Evolutionary conservation across 2,797 vertebrate genomes (phyloP).

Genomic region (Sebastolobus alascanus): DNA sequence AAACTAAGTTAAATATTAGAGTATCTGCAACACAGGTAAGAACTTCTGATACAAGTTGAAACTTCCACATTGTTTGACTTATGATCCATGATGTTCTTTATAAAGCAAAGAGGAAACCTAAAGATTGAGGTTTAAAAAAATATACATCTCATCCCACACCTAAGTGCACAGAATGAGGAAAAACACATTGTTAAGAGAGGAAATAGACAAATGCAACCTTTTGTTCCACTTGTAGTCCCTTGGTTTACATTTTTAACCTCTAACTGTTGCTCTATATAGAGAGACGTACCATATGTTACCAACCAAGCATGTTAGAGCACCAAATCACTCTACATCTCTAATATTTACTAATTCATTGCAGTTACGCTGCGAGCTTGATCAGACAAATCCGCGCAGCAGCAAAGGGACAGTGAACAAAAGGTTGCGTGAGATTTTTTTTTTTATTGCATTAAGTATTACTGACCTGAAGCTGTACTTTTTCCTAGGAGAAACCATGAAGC

Average conservation of each 20-base stretch:
- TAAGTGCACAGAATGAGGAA: constrained; percentile 17
- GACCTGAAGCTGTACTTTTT: constrained; percentile 99
- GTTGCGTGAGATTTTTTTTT: constrained; percentile 46
- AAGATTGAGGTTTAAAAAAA: constrained; percentile 4
- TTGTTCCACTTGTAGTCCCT: constrained; percentile 40
- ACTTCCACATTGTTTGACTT: not conserved
- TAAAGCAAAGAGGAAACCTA: not conserved
- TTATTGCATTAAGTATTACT: constrained; percentile 84
- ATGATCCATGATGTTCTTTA: not conserved
- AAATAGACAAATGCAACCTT: constrained; percentile 48
- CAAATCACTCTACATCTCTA: not conserved
- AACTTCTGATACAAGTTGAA: not conserved
- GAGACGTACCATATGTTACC: not conserved
- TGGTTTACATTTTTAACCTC: not conserved
- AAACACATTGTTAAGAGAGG: constrained; percentile 19
- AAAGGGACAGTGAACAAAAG: constrained; percentile 66
- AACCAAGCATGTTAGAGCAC: not conserved
- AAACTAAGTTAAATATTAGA: not conserved
- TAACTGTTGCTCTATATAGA: not conserved
- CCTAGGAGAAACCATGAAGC: constrained; percentile 91
- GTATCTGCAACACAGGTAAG: not conserved
- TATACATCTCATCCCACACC: constrained; percentile 16
- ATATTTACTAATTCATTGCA: constrained; percentile 10
- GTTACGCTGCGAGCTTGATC: not conserved
- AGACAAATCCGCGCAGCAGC: constrained; percentile 29